Base-by-base conservation (phyloP, 2,888 invertebrate genomes). In the Hymenopus coronatus region DNA sequence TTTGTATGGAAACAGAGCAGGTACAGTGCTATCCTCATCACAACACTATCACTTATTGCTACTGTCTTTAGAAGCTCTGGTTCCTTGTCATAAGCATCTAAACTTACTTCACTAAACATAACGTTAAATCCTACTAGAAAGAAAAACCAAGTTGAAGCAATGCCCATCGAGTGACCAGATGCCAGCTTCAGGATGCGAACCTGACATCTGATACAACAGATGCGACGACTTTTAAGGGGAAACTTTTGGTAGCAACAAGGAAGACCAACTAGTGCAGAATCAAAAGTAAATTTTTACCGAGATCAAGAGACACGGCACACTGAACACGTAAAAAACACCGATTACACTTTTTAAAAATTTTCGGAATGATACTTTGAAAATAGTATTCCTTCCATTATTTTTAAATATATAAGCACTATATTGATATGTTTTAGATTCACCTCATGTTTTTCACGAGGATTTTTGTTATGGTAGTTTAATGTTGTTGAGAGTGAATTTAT, bases 401-500 rank as follows among this genome's bases (percentile, higher is more conserved):
- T 89, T 89, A 89, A 90, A 88, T 88, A 87, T 90, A 90, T 91
- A 91, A 91, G 90, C 91, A 91, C 91, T 91, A 91, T 90, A 88
- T 90, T 91, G 91, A 91, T 91, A 91, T 91, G 91, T 91, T 91
- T 90, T 88, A 89, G 90, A 90, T 88, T 90, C 84, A 89, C 90
- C 90, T 82, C 89, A 89, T 90, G 86, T 28, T 40, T 84, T 40
- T 40, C 88, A 89, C 85, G 89, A 88, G 90, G 89, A 89, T 90
- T 90, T 40, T 89, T 88, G 88, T 85, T 89, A 84, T 88, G 85
- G 54, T 85, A 28, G 82, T 88, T 89, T 70, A 20, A 70, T 70
- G 54, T 70, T 70, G 54, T 88, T 88, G 86, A 81, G 54, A 82
- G 70, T 87, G 46, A 46, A 88, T n/a, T n/a, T n/a, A 83, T 12